Percentiles rank a stretch among this genome's conserved stretches.
phyloP scores from a whole-genome alignment of 2,888 invertebrate genomes.

The Harpalus rubripes region DNA sequence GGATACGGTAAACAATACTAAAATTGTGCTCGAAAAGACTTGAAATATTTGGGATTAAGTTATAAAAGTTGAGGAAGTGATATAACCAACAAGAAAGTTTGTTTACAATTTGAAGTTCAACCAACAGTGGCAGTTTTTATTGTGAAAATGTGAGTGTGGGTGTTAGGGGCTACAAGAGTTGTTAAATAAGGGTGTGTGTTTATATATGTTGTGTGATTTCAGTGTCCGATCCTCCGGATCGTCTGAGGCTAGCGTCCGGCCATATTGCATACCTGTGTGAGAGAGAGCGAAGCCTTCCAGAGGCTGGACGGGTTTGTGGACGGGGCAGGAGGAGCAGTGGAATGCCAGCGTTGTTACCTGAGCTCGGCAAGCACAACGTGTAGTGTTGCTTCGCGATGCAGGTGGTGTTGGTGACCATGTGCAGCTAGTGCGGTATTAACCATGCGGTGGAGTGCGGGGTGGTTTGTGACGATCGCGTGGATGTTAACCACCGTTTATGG shows the following conservation, averaged over 20 bases:
- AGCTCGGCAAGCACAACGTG: conserved; percentile 62
- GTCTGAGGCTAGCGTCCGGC: conserved; percentile 74
- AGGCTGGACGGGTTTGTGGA: conserved; percentile 76
- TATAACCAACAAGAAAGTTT: too few relatives aligned
- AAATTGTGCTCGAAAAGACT: not conserved
- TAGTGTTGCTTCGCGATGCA: conserved; percentile 49
- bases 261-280: conserved; percentile 78
- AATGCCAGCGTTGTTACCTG: conserved; percentile 76
- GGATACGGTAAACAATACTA: not conserved
- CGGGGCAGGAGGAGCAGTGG: conserved; percentile 73
- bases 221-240: conserved; percentile 69
- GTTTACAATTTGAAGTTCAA: too few relatives aligned
- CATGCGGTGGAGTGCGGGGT: conserved; percentile 61
- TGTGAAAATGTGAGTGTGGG: conserved; percentile 66
- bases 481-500: conserved; percentile 70
- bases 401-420: conserved; percentile 55
- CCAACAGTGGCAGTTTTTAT: not conserved
- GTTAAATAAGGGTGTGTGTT: conserved; percentile 20
- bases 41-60: too few relatives aligned
- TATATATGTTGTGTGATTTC: conserved; percentile 72
- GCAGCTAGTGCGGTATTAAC: conserved; percentile 67
- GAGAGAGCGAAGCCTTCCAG: conserved; percentile 75
- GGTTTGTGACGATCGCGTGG: conserved; percentile 53
- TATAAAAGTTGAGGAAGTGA: too few relatives aligned
- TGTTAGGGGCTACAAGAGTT: conserved; percentile 18